Percentiles rank a stretch among this genome's conserved stretches.
Evolutionary conservation across 2,888 invertebrate species (phyloP).

Genomic region (Tenthredo amoena): DNA sequence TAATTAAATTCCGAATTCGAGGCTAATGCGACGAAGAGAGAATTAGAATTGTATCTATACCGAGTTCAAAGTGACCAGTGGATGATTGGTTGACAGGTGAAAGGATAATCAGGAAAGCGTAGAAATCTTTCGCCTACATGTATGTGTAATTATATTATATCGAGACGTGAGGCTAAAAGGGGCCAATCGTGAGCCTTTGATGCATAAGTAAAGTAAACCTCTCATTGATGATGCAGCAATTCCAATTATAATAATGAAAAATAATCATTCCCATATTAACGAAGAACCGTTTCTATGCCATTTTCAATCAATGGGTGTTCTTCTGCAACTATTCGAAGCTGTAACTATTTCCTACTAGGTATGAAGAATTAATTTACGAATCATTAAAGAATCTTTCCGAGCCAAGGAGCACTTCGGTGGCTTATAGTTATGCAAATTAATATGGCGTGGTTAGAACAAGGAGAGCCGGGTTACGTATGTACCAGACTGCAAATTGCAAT

Average conservation of each 20-base stretch:
- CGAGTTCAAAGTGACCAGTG: background rate
- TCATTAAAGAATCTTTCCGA: constrained; percentile 16
- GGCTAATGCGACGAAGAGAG: background rate
- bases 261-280: background rate
- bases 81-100: background rate
- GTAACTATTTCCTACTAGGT: background rate
- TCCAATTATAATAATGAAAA: background rate
- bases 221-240: background rate
- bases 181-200: background rate
- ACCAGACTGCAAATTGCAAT: background rate
- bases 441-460: background rate
- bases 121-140: background rate
- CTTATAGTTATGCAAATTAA: constrained; percentile 14
- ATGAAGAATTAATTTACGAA: background rate
- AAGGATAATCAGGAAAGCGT: background rate
- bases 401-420: constrained; percentile 28
- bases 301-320: background rate
- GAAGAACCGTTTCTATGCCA: background rate
- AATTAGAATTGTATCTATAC: background rate
- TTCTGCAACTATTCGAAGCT: background rate
- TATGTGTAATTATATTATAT: background rate
- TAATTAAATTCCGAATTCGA: background rate
- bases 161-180: background rate
- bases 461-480: background rate
- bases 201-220: background rate